These are phyloP conservation scores for Limenitis camilla DNA, from an alignment of 2,888 invertebrate genomes.

Conservation along the genomic window DNA sequence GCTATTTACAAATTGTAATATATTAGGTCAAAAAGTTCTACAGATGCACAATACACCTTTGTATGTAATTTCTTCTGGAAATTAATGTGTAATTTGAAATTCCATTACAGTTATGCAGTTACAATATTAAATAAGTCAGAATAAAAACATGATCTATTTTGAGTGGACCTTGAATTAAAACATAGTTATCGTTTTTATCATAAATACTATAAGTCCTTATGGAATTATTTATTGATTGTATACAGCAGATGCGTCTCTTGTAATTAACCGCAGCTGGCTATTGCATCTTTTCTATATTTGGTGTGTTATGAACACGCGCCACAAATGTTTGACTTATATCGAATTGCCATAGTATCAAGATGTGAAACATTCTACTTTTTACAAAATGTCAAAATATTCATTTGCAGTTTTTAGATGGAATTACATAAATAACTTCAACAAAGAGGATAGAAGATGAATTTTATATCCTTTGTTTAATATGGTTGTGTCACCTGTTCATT, in stretches of 20 bases:
- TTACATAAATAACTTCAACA: neutral
- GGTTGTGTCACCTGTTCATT: neutral
- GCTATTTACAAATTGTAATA: too few species aligned
- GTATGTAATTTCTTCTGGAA: neutral
- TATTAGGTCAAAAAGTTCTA: neutral
- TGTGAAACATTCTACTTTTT: neutral
- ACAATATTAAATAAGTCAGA: neutral
- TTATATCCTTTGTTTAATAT: neutral
- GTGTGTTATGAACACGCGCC: conserved; percentile 1
- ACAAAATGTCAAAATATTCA: neutral
- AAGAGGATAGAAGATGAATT: neutral
- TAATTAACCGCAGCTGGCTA: conserved; percentile 15
- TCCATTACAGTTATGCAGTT: neutral
- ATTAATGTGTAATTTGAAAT: neutral
- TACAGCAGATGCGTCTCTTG: conserved; percentile 12
- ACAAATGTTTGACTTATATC: conserved; percentile 2
- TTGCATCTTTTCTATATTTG: conserved; percentile 18
- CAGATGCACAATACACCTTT: conserved; percentile 4
- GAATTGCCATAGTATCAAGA: conserved; percentile 12
- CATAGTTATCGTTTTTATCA: too few species aligned
- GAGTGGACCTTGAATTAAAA: neutral
- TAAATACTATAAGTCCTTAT: neutral
- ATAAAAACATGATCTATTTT: neutral
- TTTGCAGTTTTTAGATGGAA: neutral
- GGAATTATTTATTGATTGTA: conserved; percentile 3